phyloP scores from a whole-genome alignment of 2,113 vertebrate species.

The Odobenus rosmarus region DNA sequence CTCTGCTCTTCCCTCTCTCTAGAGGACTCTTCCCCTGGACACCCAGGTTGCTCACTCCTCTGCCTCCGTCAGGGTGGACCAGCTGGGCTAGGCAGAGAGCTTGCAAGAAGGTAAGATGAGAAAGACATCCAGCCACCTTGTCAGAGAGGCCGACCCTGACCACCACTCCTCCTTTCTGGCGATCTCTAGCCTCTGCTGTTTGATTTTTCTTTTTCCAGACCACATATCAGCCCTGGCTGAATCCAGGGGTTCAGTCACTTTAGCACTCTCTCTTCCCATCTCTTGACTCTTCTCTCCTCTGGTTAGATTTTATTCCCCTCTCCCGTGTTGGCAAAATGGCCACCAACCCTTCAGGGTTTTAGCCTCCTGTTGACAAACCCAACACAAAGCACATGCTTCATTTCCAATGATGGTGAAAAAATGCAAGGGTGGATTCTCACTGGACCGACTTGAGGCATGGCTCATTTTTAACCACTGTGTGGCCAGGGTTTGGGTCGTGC shows the following conservation, averaged over 20 bases:
- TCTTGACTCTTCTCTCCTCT: background rate
- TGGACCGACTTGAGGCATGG: background rate
- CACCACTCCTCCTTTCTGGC: background rate
- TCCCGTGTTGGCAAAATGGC: background rate
- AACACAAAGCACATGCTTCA: background rate
- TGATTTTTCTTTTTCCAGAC: background rate
- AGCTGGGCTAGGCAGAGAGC: background rate
- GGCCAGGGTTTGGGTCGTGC: background rate
- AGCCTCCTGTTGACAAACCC: background rate
- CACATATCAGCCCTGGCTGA: background rate
- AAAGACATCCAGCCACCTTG: background rate
- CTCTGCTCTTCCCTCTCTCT: background rate
- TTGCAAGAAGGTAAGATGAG: background rate
- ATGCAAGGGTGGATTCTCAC: background rate
- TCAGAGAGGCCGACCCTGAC: background rate
- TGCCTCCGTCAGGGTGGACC: background rate
- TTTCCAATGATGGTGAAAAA: background rate
- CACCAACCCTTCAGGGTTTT: background rate
- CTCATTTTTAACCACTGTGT: background rate
- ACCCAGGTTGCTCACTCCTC: fast-evolving
- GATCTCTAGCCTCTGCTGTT: background rate
- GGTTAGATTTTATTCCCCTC: background rate
- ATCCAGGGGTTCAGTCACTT: background rate
- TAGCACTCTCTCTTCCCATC: background rate
- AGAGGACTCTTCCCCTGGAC: background rate